Evolutionary conservation across 2,113 vertebrate genomes (phyloP), one percentile per base, ranked within the genome.

Genomic region (Lepidothrix coronata): DNA sequence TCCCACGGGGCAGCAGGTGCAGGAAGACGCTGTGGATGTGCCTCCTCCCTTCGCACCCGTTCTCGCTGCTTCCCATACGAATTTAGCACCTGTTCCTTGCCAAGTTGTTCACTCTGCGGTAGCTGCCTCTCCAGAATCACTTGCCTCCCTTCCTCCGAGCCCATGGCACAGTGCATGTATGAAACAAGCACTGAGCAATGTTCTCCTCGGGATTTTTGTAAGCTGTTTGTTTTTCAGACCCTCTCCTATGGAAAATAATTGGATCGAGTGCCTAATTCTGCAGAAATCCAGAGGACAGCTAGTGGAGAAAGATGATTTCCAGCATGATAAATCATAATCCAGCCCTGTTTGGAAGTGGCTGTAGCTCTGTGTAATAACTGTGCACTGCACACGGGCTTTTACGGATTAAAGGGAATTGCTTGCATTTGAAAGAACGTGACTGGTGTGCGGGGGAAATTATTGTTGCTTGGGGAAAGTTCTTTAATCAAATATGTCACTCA

Each of bases 401-500:
- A 52, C 61, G 72, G 93, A 91, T 95, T 90, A 91, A 78, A 95
- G 65, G 68, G 48, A 93, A 87, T 81, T 19, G 11, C 88, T 77
- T 83, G 79, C 6, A 0, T 95, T 88, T 86, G 57, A 70, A 75
- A 83, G 85, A 82, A 79, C 0, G 21, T 46, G 76, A 52, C n/a
- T 75, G 52, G 65, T 77, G 68, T 67, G 88, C 5, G 1, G 48
- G 59, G 71, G 48, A 90, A 94, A 67, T 90, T 58, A 66, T 83
- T 93, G 88, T 72, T 88, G 93, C 92, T 84, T n/a, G 23, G 68
- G 88, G 92, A 94, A 87, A 93, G 63, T 44, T 86, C 82, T 93
- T 94, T 93, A 71, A 72, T 95, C 71, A 39, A 89, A 58, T 39
- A 11, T 81, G 90, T 91, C 92, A 89, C 37, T 97, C 92, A 88